Base-by-base conservation (phyloP, 1,140 invertebrate genomes). In the Ips nitidus region DNA sequence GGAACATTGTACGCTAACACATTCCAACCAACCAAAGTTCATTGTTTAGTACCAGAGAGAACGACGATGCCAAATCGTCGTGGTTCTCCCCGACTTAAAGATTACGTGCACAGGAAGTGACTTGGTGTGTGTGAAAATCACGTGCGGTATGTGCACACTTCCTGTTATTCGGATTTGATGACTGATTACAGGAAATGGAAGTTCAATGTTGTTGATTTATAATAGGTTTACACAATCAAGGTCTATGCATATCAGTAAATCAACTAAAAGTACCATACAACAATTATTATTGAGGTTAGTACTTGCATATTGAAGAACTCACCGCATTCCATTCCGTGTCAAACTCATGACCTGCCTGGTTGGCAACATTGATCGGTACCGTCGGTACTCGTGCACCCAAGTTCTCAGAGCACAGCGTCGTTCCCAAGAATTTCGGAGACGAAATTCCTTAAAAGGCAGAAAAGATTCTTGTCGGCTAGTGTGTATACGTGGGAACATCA, bases 21-120 rank as follows among this genome's bases (percentile, higher is more conserved):
- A 58, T 58, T 58, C 56, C 56, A 58, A 40, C 56, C 56, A 58
- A 40, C 56, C 36, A 58, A 58, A 58, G 56, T 58, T 58, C 56
- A 58, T 58, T 58, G 56, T 55, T 58, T 58, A 58, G 40, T 58
- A 58, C 56, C 40, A 41, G 4, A 8, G 37, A 36, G 52, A 22
- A 22, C 52, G 52, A 2, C 36, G 52, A 5, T 55, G 52, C 52
- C 52, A 38, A 58, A 58, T 41, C 22, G 56, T 3, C 6, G 56
- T 40, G 52, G 52, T 47, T 47, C 4, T n/a, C 45, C 4, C 45
- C 4, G 4, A 5, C 45, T 47, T n/a, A 5, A n/a, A n/a, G 45
- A 47, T 47, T 1, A n/a, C 45, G 4, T 47, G 45, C 4, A 47
- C 4, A 47, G 4, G n/a, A n/a, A n/a, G 45, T 5, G 4, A 47